Conservation (phyloP, 2,888 invertebrate genomes). For the Eupithecia insigniata region DNA sequence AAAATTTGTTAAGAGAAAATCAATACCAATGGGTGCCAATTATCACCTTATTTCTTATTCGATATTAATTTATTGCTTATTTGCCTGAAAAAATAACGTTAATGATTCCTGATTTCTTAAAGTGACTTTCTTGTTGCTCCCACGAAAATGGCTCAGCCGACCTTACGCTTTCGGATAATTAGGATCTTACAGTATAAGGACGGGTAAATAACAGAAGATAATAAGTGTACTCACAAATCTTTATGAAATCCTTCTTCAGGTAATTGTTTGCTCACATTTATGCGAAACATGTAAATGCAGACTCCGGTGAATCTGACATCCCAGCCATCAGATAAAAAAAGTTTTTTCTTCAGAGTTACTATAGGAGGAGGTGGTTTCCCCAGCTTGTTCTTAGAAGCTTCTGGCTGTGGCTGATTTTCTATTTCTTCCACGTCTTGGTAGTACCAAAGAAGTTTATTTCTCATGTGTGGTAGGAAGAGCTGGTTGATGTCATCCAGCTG, state of each 20-base stretch:
- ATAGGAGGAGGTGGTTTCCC: conserved; percentile 76
- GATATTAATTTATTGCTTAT: no score
- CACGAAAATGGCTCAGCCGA: no score
- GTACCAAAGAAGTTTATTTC: conserved; percentile 93
- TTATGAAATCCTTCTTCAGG: conserved; percentile 97
- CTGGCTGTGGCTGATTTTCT: conserved; percentile 78
- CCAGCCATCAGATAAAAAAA: conserved; percentile 94
- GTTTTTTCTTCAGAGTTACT: conserved; percentile 87
- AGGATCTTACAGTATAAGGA: no score
- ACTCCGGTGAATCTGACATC: conserved; percentile 91
- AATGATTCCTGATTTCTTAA: no score
- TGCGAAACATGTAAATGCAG: conserved; percentile 93
- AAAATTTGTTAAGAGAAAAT: no score
- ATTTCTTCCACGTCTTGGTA: conserved; percentile 93
- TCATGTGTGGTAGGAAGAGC: conserved; percentile 92
- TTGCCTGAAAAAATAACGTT: no score
- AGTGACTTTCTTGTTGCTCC: no score
- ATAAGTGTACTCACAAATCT: conserved; percentile 83
- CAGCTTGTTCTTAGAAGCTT: conserved; percentile 79
- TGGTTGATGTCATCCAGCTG: conserved; percentile 95
- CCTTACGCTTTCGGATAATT: no score
- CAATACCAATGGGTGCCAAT: no score
- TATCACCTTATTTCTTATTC: no score
- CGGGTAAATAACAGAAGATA: not conserved
- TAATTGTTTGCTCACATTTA: conserved; percentile 92